Evolutionary conservation across 2,113 vertebrate genomes (phyloP).

Genomic region (Actinemys pallida): DNA sequence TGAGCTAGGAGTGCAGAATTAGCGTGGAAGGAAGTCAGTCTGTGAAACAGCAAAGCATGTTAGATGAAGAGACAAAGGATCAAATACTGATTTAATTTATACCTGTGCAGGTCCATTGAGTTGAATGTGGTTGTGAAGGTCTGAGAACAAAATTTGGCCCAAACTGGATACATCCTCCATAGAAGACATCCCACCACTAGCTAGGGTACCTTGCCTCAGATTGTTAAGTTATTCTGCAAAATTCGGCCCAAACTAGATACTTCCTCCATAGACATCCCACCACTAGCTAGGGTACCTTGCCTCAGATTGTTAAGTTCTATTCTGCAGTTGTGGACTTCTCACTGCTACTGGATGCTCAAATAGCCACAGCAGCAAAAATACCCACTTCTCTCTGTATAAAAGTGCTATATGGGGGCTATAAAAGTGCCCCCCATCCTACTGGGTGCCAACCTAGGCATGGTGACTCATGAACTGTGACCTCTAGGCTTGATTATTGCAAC

Average conservation of each 20-base stretch:
- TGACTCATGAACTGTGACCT: not conserved
- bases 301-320: not conserved
- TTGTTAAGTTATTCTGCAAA: not conserved
- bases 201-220: not conserved
- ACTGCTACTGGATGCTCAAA: not conserved
- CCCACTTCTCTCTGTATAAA: not conserved
- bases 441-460: not conserved
- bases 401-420: too few species aligned
- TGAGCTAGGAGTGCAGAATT: not conserved
- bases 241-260: not conserved
- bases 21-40: not conserved
- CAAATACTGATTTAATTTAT: not conserved
- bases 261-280: not conserved
- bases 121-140: conserved; percentile 2
- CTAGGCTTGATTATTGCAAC: not conserved
- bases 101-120: not conserved
- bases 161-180: not conserved
- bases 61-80: not conserved
- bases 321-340: not conserved
- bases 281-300: not conserved
- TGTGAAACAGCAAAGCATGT: not conserved
- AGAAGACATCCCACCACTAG: rapidly evolving
- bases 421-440: not conserved
- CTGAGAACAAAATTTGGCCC: conserved; percentile 4
- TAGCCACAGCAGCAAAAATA: not conserved